Evolutionary conservation across 2,797 vertebrate genomes (phyloP), one percentile per base, ranked within the genome.

Genomic region (Pipistrellus pipistrellus): DNA sequence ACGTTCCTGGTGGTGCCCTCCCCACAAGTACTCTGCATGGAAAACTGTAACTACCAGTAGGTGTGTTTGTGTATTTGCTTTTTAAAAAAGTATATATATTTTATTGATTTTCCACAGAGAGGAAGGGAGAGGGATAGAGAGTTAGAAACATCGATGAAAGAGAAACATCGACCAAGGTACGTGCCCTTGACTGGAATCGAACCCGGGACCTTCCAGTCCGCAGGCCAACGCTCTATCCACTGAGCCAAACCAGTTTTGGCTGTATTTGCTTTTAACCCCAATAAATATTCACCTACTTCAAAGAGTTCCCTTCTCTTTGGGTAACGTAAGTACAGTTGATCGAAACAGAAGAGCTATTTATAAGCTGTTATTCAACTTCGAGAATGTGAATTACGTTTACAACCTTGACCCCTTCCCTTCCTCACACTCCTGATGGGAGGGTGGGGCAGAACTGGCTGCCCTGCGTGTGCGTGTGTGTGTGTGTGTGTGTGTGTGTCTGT

Each of bases 401-500:
- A 59, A 25, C 78, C 21, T 5, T 9, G 14, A 27, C 2, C 14
- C 2, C 18, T 35, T 7, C 7, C 27, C 71, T 82, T 35, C 30
- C 6, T 68, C 48, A 53, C 12, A 27, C 35, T 57, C 38, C 66
- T 51, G 55, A 30, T 5, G 46, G 46, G 53, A 38, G 8, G 66
- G 35, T 0, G 1, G 25, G 53, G 48, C 48, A 51, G 48, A 51
- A 51, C 48, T 51, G 48, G 48, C 48, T 51, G 48, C 46, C 46
- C 46, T 51, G 48, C 15, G 48, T 48, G 48, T 48, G 14, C 1
- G 3, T 0, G 0, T 0, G 0, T 20, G 48, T 48, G 14, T 1
- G 3, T 0, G 0, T 0, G 0, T 20, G 48, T 9, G 41, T 1
- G 3, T 0, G 0, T 0, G 0, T 20, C 48, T 9, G 46, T 48